Percentiles rank a stretch among this genome's conserved stretches.
phyloP scores from a whole-genome alignment of 2,113 vertebrate genomes.

The Pteropus alecto region DNA sequence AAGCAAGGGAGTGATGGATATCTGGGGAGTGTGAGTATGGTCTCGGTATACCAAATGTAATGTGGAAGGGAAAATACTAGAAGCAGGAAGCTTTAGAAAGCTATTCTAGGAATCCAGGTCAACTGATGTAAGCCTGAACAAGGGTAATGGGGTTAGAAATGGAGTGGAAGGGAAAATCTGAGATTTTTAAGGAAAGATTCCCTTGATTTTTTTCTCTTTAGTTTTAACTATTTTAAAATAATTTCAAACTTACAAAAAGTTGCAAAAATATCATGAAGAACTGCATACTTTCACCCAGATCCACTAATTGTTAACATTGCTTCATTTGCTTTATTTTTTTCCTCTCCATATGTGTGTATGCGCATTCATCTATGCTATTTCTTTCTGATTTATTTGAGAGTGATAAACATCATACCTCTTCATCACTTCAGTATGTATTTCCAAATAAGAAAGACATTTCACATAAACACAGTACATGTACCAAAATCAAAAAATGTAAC shows the following conservation, averaged over 20 bases:
- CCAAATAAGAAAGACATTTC: background rate
- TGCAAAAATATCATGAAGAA: background rate
- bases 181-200: background rate
- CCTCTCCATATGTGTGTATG: background rate
- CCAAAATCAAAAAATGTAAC: background rate
- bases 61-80: background rate
- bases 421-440: background rate
- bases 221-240: slow-evolving; percentile 22
- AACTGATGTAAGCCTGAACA: background rate
- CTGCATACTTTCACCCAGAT: background rate
- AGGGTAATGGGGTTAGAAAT: background rate
- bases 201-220: background rate
- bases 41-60: background rate
- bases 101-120: background rate
- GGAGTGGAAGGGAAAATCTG: background rate
- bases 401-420: background rate
- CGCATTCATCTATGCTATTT: background rate
- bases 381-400: background rate
- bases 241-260: background rate
- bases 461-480: background rate
- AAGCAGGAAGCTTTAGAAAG: background rate
- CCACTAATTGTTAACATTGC: background rate
- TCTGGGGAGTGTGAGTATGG: background rate
- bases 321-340: background rate
- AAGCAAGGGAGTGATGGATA: background rate